These are phyloP conservation scores for Pachymerium ferrugineum DNA, from an alignment of 2,888 invertebrate genomes.

Conservation along the genomic window DNA sequence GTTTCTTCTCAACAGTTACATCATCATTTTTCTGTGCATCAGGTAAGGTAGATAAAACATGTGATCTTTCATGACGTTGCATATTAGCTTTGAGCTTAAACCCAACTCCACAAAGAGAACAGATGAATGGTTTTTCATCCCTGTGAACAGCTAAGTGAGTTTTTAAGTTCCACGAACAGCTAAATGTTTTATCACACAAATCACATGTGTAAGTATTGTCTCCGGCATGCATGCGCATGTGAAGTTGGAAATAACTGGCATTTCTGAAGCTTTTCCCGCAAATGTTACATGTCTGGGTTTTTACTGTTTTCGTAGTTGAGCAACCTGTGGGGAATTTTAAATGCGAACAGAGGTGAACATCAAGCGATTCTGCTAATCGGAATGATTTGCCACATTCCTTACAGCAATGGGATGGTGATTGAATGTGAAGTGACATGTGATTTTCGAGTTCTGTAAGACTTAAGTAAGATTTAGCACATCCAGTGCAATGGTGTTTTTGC, in stretches of 20 bases:
- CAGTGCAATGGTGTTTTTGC: slow-evolving; percentile 43
- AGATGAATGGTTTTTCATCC: slow-evolving; percentile 28
- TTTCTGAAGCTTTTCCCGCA: slow-evolving; percentile 27
- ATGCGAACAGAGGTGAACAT: slow-evolving; percentile 6
- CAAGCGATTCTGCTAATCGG: background rate
- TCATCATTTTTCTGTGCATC: background rate
- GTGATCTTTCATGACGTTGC: slow-evolving; percentile 30
- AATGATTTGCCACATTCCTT: slow-evolving; percentile 1
- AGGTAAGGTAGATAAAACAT: background rate
- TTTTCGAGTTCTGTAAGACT: background rate
- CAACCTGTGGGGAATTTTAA: background rate
- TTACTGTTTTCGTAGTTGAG: background rate
- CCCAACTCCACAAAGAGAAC: slow-evolving; percentile 25
- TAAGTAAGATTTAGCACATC: background rate
- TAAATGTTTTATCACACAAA: slow-evolving; percentile 21
- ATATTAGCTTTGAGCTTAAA: slow-evolving; percentile 31
- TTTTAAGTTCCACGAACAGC: slow-evolving; percentile 32
- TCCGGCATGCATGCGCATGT: slow-evolving; percentile 28
- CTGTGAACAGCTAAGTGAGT: slow-evolving; percentile 28
- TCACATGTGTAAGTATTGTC: slow-evolving; percentile 25
- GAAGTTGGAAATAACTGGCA: slow-evolving; percentile 27
- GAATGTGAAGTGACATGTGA: background rate
- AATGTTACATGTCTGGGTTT: background rate
- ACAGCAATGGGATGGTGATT: background rate
- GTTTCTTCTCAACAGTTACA: background rate